Conservation (phyloP, 2,797 vertebrate species). For the Silurus lanzhouensis region DNA sequence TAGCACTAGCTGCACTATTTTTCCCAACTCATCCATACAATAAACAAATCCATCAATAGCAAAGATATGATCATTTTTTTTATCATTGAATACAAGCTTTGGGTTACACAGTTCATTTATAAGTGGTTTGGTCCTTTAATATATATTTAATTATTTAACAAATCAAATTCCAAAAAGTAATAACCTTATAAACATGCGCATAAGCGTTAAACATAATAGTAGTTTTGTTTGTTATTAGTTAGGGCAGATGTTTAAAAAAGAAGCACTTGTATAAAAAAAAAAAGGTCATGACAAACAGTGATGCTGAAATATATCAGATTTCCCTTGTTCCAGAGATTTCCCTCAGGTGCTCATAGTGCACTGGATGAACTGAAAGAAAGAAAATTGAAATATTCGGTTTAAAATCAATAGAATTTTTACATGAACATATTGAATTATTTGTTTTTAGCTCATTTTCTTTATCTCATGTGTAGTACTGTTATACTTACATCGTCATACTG, state of each 20-base stretch:
- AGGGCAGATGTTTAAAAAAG: neutral
- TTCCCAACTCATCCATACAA: neutral
- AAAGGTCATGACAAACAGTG: neutral
- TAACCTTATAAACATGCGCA: neutral
- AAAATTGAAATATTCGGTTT: neutral
- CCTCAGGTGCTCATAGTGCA: conserved; percentile 54
- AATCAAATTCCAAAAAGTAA: neutral
- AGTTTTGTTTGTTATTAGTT: neutral
- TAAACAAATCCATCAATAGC: neutral
- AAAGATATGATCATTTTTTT: neutral
- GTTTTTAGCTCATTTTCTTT: neutral
- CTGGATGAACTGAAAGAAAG: conserved; percentile 54
- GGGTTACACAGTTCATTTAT: neutral
- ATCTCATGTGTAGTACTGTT: neutral
- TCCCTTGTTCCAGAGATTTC: neutral
- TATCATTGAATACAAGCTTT: neutral
- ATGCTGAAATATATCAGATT: neutral
- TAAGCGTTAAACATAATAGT: neutral
- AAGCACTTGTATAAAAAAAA: conserved; percentile 9
- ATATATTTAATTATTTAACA: neutral
- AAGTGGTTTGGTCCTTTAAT: conserved; percentile 4
- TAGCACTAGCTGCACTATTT: neutral
- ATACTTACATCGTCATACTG: conserved; percentile 84
- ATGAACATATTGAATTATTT: neutral
- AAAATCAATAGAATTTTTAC: neutral